phyloP scores from a whole-genome alignment of 2,113 vertebrate species.

The Ia io region DNA sequence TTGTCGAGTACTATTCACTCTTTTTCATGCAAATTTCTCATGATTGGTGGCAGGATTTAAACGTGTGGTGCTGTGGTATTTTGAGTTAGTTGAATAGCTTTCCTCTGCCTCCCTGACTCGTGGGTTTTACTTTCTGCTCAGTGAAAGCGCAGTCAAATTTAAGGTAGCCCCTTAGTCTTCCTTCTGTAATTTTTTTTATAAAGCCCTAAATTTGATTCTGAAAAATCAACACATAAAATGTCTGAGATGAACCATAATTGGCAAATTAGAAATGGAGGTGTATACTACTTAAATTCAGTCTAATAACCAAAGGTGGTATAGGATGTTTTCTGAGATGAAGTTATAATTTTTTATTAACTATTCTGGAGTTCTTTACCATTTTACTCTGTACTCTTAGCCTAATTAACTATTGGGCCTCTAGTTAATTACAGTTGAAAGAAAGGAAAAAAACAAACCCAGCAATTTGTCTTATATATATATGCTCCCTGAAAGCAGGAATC shows the following conservation, averaged over 20 bases:
- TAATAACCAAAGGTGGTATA: not conserved
- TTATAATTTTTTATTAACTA: not conserved
- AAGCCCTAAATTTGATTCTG: not conserved
- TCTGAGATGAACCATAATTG: not conserved
- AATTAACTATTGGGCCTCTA: no score
- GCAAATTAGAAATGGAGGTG: slow-evolving; percentile 19
- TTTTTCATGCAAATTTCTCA: slow-evolving; percentile 1
- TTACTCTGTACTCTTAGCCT: no score
- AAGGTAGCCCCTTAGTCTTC: not conserved
- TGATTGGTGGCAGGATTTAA: not conserved
- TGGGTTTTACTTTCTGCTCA: not conserved
- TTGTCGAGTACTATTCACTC: not conserved
- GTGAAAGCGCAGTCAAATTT: not conserved
- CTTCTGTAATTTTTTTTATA: slow-evolving; percentile 3
- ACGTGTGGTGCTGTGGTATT: not conserved
- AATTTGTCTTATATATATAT: slow-evolving; percentile 15
- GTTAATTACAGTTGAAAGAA: slow-evolving; percentile 21
- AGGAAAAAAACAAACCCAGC: not conserved
- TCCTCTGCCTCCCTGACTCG: not conserved
- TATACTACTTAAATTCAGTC: not conserved
- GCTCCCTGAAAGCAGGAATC: not conserved
- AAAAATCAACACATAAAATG: slow-evolving; percentile 29
- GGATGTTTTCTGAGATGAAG: not conserved
- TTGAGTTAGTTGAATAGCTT: not conserved
- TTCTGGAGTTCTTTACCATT: not conserved